phyloP scores from a whole-genome alignment of 2,888 invertebrate species.

The Strigamia maritima region DNA sequence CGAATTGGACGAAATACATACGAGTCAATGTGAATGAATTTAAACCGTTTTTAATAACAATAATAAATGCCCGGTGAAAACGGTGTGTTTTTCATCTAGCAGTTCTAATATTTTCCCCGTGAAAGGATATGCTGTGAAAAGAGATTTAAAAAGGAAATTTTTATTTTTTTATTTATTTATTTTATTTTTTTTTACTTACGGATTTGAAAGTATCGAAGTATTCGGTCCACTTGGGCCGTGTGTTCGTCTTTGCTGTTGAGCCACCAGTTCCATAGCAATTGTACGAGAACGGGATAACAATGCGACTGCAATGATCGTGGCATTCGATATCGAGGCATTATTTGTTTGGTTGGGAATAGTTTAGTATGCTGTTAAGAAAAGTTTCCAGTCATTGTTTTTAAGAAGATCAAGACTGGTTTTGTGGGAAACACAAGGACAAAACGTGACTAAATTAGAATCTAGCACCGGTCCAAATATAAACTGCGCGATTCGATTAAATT shows the following conservation, averaged over 20 bases:
- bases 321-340: not conserved
- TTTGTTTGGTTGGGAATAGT: not conserved
- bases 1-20: not conserved
- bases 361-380: too few species aligned
- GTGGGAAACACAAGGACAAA: too few species aligned
- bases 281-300: not conserved
- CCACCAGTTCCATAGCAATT: not conserved
- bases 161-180: not conserved
- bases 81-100: not conserved
- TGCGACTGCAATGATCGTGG: not conserved
- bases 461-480: not conserved
- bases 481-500: not conserved
- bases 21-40: not conserved
- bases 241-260: not conserved
- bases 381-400: too few species aligned
- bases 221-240: not conserved
- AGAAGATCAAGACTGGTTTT: too few species aligned
- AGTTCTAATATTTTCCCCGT: not conserved
- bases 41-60: not conserved
- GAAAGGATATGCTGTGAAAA: not conserved
- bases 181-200: not conserved
- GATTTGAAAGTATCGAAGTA: not conserved
- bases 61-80: not conserved
- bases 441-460: not conserved
- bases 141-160: too few species aligned